Evolutionary conservation across 2,888 invertebrate genomes (phyloP), one percentile per base, ranked within the genome.

Genomic region (Petrophora chlorosata): DNA sequence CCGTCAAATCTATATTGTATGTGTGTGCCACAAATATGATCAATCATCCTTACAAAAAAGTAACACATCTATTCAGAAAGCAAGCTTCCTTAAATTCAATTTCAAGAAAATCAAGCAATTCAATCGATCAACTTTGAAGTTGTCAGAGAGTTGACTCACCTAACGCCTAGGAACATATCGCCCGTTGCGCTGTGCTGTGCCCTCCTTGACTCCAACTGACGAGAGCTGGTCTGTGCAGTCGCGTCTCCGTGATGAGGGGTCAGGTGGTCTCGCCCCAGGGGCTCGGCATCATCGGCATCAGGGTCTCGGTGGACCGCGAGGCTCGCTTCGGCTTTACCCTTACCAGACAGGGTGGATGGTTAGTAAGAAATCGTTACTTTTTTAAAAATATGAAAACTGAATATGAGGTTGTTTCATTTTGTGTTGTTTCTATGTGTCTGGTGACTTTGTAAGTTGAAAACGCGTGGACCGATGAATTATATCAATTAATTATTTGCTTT

Each of bases 221-320:
- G 70, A 74, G 71, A 73, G 73, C 58, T 78, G 82, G 67, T 87
- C 74, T 91, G 92, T 91, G 84, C 94, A 99, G 99, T 92, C 97
- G 99, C 83, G 99, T 98, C 74, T 98, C 99, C 76, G 99, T 99
- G 83, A 98, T 99, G 94, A 94, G 99, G 77, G 99, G 99, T 65
- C 96, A 97, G 91, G 98, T 99, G 76, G 94, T 98, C 65, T 96
- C 97, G 55, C 95, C 96, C 52, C 98, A 98, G 90, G 98, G 98
- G 59, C 94, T 98, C 65, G 98, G 99, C 64, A 95, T 99, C 90
- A 95, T 98, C 80, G 99, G 99, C 77, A 98, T 99, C 79, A 93
- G 99, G 65, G 98, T 99, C 49, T 97, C 97, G 56, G 98, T 99
- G 70, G 97, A 97, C 90, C 93, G 94, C 59, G 97, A 98, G 85